Evolutionary conservation across 2,113 vertebrate species (phyloP).

Genomic region (Chamaetylas fuelleborni): DNA sequence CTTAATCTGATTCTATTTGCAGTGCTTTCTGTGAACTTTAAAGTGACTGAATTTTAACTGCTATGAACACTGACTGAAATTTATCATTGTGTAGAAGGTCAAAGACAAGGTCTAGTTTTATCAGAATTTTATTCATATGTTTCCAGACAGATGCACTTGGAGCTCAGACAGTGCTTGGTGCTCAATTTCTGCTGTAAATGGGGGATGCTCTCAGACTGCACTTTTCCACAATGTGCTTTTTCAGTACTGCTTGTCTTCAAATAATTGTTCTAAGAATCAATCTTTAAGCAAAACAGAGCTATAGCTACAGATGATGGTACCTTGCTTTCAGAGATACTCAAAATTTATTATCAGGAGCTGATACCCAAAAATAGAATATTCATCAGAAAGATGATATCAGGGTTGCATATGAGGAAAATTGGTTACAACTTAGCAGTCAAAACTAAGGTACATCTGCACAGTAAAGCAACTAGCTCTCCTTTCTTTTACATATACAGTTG

Average conservation of each 20-base stretch:
- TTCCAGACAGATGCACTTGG: not conserved
- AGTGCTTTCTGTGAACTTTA: slow-evolving; percentile 46
- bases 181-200: not conserved
- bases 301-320: not conserved
- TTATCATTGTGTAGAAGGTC: slow-evolving; percentile 29
- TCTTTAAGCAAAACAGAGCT: not conserved
- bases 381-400: not conserved
- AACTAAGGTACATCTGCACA: not conserved
- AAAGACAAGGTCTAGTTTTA: not conserved
- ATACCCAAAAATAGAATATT: not conserved
- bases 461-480: not conserved
- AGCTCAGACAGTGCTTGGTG: not conserved
- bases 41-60: slow-evolving; percentile 7
- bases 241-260: not conserved
- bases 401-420: not conserved
- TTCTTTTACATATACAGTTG: not conserved
- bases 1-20: slow-evolving; percentile 46
- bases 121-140: not conserved
- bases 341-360: not conserved
- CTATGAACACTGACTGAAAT: not conserved
- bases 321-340: not conserved
- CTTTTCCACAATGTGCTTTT: not conserved
- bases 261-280: not conserved
- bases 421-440: not conserved
- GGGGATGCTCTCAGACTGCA: not conserved